These are phyloP conservation scores for Gadopsis marmoratus DNA, from an alignment of 2,797 vertebrate genomes.

Conservation along the genomic window DNA sequence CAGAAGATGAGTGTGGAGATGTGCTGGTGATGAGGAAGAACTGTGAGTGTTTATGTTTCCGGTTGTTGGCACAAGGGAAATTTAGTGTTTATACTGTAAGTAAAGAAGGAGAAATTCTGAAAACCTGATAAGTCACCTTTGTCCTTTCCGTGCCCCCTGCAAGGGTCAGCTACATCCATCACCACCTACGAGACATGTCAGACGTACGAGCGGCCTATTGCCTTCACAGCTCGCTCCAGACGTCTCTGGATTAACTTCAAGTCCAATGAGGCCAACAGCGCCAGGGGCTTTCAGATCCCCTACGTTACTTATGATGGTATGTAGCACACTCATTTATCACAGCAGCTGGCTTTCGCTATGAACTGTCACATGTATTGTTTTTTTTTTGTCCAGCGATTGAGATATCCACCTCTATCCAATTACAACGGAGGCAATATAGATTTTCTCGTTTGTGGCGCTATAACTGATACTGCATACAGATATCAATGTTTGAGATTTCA, in stretches of 20 bases:
- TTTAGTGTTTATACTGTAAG: background rate
- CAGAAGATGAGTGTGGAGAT: conserved; percentile 97
- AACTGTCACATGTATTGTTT: background rate
- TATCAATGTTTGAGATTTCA: background rate
- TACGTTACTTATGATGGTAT: conserved; percentile 97
- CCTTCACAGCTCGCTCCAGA: conserved; percentile 96
- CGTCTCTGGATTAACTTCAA: conserved; percentile 99
- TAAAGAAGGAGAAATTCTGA: background rate
- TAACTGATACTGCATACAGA: background rate
- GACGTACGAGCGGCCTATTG: conserved; percentile 97
- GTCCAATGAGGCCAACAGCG: conserved; percentile 96
- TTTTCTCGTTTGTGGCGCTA: background rate
- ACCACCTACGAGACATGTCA: conserved; percentile 99
- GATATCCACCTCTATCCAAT: background rate
- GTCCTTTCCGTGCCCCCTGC: conserved; percentile 15
- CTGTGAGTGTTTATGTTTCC: conserved; percentile 86
- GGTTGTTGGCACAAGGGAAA: background rate
- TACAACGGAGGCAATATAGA: background rate
- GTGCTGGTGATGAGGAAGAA: conserved; percentile 99
- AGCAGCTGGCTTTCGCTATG: background rate
- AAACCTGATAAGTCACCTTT: conserved; percentile 26
- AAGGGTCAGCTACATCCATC: conserved; percentile 96
- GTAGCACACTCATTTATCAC: conserved; percentile 3
- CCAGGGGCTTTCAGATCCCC: conserved; percentile 97
- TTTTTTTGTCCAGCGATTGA: no score